Conservation (phyloP, 2,888 invertebrate genomes). For the Spisula subtruncata region DNA sequence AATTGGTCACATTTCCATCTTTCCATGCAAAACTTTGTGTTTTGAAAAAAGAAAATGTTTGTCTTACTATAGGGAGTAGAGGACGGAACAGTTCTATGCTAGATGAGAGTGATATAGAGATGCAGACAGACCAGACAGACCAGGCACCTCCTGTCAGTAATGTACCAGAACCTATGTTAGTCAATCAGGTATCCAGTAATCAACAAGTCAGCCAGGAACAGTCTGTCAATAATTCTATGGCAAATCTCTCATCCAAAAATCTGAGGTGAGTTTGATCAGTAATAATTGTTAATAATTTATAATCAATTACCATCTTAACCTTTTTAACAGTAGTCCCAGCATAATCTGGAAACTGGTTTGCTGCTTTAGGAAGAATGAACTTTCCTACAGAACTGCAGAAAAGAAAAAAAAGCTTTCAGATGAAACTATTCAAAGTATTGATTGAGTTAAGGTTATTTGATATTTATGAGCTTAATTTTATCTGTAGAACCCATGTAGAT, state of each 20-base stretch:
- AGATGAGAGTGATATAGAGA: constrained; percentile 45
- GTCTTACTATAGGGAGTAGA: neutral
- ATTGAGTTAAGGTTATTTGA: too few relatives aligned
- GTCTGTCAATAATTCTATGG: constrained; percentile 38
- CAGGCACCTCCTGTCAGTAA: neutral
- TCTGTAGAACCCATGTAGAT: neutral
- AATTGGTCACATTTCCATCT: neutral
- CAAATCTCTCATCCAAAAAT: constrained; percentile 58
- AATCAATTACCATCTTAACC: too few relatives aligned
- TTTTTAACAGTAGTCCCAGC: too few relatives aligned
- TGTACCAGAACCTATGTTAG: neutral
- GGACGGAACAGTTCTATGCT: constrained; percentile 26
- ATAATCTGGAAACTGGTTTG: too few relatives aligned
- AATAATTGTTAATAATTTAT: too few relatives aligned
- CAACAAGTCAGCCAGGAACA: constrained; percentile 48
- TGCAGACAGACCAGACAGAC: constrained; percentile 4
- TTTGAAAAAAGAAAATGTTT: too few relatives aligned
- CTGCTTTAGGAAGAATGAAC: too few relatives aligned
- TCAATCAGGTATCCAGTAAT: neutral
- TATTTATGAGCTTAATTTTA: too few relatives aligned
- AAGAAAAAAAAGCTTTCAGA: too few relatives aligned
- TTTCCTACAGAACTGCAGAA: too few relatives aligned
- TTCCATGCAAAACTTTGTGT: too few relatives aligned
- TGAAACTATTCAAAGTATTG: too few relatives aligned
- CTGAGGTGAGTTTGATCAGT: constrained; percentile 48